These are phyloP conservation scores for Rhyacophila evoluta DNA, from an alignment of 2,888 invertebrate species.

Conservation along the genomic window DNA sequence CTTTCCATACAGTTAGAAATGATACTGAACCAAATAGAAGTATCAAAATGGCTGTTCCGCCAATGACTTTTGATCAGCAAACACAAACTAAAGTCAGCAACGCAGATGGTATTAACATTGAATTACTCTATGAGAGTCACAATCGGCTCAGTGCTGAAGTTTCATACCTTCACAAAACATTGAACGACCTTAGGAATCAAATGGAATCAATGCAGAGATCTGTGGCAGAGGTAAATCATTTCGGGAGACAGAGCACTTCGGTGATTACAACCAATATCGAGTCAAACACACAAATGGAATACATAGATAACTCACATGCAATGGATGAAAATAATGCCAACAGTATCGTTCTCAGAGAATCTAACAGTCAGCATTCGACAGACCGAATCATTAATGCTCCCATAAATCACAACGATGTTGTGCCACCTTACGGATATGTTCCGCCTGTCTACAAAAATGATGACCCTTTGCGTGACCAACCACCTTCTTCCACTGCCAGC, in stretches of 20 bases:
- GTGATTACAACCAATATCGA: background rate
- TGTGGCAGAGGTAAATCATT: background rate
- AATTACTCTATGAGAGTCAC: conserved; percentile 42
- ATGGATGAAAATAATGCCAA: background rate
- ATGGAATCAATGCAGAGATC: conserved; percentile 45
- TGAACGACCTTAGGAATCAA: conserved; percentile 36
- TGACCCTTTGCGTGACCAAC: background rate
- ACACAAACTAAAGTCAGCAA: conserved; percentile 45
- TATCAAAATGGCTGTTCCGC: conserved; percentile 33
- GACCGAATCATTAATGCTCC: background rate
- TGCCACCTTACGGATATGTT: background rate
- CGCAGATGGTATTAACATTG: conserved; percentile 27
- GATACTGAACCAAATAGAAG: background rate
- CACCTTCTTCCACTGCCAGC: background rate
- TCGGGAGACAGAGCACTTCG: background rate
- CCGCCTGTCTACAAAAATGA: background rate
- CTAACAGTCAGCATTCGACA: conserved; percentile 9
- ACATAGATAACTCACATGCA: background rate
- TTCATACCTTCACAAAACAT: conserved; percentile 36
- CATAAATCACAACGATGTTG: background rate
- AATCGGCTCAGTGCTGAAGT: conserved; percentile 40
- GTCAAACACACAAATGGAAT: background rate
- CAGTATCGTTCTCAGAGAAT: conserved; percentile 26
- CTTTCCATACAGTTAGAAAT: background rate
- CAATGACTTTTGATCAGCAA: conserved; percentile 54